Evolutionary conservation across 2,888 invertebrate species (phyloP).

Genomic region (Drosophila fungiperda): DNA sequence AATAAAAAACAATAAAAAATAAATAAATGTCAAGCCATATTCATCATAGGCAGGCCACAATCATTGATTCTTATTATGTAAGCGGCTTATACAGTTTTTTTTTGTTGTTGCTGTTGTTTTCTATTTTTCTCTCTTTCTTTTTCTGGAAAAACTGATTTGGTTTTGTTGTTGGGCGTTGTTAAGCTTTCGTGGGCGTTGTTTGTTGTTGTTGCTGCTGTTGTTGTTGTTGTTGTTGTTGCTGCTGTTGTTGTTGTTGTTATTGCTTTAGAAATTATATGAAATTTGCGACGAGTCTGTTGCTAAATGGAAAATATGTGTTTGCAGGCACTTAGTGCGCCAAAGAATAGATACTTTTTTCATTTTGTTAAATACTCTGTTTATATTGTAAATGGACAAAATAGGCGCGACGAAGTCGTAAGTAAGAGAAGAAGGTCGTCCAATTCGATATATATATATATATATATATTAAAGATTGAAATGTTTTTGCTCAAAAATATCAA

Average conservation of each 20-base stretch:
- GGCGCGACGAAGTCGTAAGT: neutral
- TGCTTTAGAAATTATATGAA: conserved; percentile 43
- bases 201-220: conserved; percentile 7
- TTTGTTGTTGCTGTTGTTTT: neutral
- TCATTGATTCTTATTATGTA: conserved; percentile 72
- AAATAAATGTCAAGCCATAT: conserved; percentile 43
- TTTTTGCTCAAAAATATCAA: neutral
- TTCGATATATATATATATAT: neutral
- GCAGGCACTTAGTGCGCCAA: conserved; percentile 17
- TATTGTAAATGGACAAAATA: neutral
- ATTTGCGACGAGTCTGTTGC: conserved; percentile 36
- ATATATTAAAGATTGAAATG: neutral
- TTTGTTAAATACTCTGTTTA: neutral
- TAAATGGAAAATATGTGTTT: conserved; percentile 59
- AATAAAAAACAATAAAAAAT: conserved; percentile 17
- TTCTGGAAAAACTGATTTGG: conserved; percentile 49
- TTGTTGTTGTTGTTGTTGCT: neutral
- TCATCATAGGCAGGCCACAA: conserved; percentile 33
- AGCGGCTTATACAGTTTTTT: conserved; percentile 58
- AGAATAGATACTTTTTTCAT: conserved; percentile 8
- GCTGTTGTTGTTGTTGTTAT: conserved; percentile 11
- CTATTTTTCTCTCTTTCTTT: neutral
- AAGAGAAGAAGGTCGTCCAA: neutral
- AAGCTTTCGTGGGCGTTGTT: conserved; percentile 50
- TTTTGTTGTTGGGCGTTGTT: conserved; percentile 56